A percentile compares a stretch with the other conserved stretches of the same genome.
Conservation (phyloP, 2,113 vertebrate genomes). For the Zosterops pallidus region DNA sequence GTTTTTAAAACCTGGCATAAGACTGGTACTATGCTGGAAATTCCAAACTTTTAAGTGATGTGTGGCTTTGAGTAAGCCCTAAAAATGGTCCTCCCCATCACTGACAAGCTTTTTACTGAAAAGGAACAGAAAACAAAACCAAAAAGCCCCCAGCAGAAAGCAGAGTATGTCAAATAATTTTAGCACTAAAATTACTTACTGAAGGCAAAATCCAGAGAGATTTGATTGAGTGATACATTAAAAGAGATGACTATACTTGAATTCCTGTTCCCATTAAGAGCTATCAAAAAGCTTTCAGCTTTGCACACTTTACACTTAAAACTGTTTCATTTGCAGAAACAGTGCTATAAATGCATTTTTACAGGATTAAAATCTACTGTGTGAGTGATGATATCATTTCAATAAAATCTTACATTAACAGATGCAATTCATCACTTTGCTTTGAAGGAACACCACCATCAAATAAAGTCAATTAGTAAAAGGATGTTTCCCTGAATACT, state of each 20-base stretch:
- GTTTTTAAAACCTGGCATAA: background rate
- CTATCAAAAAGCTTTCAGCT: constrained; percentile 29
- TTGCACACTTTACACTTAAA: background rate
- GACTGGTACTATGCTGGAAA: background rate
- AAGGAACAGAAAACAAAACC: background rate
- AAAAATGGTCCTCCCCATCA: background rate
- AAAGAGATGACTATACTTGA: background rate
- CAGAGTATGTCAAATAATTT: background rate
- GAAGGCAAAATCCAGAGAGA: background rate
- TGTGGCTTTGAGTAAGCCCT: background rate
- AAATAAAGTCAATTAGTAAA: background rate
- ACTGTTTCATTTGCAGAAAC: background rate
- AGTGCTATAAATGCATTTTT: background rate
- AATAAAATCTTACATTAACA: background rate
- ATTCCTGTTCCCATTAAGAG: background rate
- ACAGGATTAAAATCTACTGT: background rate
- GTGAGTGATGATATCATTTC: background rate
- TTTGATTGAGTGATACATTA: background rate
- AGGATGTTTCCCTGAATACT: background rate
- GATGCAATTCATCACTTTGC: background rate
- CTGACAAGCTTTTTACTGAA: background rate
- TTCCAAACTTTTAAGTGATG: background rate
- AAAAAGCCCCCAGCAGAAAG: background rate
- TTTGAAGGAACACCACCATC: background rate
- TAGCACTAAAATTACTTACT: background rate